Conservation (phyloP, 2,797 vertebrate genomes). For the Eptatretus atami region DNA sequence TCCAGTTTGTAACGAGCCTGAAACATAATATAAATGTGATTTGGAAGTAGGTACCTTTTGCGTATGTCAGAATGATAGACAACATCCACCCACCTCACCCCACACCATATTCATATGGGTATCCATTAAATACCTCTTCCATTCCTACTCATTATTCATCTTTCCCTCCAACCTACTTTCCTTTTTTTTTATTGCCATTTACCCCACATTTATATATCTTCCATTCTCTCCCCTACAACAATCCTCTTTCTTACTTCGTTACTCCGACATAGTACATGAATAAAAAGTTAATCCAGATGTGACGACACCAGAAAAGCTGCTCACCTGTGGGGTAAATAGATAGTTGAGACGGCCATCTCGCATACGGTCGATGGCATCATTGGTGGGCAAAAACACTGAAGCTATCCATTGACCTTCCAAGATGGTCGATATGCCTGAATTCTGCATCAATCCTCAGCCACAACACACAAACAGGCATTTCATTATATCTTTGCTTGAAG, state of each 20-base stretch:
- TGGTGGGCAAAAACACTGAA: slow-evolving; percentile 44
- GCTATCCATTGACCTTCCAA: slow-evolving; percentile 22
- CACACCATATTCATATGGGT: no score
- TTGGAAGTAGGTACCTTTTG: no score
- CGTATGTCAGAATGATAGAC: no score
- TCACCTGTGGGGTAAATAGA: slow-evolving; percentile 33
- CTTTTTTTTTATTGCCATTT: no score
- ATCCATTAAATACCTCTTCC: not conserved
- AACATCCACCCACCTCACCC: not conserved
- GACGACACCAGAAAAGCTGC: not conserved
- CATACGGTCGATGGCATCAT: slow-evolving; percentile 23
- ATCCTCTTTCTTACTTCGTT: no score
- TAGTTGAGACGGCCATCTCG: slow-evolving; percentile 21
- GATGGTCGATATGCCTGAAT: slow-evolving; percentile 16
- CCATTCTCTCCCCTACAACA: no score
- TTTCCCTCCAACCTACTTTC: not conserved
- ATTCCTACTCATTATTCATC: not conserved
- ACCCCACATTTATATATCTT: not conserved
- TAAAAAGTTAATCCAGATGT: no score
- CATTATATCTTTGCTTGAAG: no score
- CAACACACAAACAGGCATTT: no score
- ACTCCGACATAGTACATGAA: no score
- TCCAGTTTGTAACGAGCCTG: slow-evolving; percentile 43
- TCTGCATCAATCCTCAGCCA: slow-evolving; percentile 15
- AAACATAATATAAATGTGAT: slow-evolving; percentile 9